Evolutionary conservation across 1,140 invertebrate species (phyloP).

Genomic region (Caenorhabditis tropicalis): DNA sequence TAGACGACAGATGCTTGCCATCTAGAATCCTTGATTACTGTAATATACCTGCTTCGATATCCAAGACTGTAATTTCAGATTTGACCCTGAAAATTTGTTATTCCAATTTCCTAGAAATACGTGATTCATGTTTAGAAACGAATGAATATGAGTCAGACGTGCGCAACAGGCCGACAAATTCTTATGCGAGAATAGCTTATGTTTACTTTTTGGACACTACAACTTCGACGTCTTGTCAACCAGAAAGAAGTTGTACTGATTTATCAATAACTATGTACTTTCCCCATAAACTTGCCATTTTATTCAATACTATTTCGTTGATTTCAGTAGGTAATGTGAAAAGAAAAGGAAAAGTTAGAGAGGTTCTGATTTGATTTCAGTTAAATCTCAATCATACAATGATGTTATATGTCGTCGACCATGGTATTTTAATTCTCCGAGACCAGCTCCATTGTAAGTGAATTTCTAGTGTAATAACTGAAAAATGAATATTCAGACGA

Average conservation of each 20-base stretch:
- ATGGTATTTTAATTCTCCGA: conserved; percentile 27
- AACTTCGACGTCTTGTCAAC: background rate
- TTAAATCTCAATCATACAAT: conserved; percentile 14
- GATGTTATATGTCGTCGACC: conserved; percentile 18
- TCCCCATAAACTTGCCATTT: background rate
- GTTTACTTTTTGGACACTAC: conserved; percentile 37
- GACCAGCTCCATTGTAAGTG: conserved; percentile 27
- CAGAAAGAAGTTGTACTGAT: background rate
- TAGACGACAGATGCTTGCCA: no score
- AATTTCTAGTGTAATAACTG: no score
- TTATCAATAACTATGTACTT: background rate
- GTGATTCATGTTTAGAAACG: background rate
- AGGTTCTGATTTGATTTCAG: background rate
- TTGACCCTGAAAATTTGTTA: background rate
- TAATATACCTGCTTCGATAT: no score
- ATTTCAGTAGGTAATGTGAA: background rate
- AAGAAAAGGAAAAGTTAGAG: background rate
- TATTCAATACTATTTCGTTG: background rate
- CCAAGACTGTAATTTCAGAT: no score
- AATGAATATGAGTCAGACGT: conserved; percentile 42
- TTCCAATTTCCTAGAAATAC: background rate
- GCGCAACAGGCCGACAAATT: conserved; percentile 28
- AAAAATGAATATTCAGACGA: background rate
- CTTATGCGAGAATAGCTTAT: conserved; percentile 4
- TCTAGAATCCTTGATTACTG: no score